These are phyloP conservation scores for Spheniscus humboldti DNA, from an alignment of 2,797 vertebrate species.

Conservation along the genomic window DNA sequence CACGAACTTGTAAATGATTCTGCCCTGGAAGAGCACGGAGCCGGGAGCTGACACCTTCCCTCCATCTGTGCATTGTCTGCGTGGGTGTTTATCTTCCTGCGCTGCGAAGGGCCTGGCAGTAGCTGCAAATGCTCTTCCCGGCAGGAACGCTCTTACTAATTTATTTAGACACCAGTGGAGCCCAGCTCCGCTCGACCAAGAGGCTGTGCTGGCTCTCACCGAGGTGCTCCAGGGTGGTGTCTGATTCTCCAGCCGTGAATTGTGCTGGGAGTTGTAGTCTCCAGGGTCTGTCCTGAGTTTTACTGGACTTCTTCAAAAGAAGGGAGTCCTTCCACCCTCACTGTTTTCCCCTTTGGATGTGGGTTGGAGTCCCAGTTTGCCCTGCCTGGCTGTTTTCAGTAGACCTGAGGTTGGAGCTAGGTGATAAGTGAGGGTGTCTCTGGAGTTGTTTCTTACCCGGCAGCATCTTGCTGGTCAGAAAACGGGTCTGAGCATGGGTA, in stretches of 20 bases:
- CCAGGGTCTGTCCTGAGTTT: not conserved
- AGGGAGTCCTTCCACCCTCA: not conserved
- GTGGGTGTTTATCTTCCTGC: not conserved
- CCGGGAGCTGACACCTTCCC: not conserved
- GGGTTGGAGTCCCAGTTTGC: not conserved
- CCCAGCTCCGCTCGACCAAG: not conserved
- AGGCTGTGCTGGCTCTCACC: not conserved
- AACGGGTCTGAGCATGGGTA: not conserved
- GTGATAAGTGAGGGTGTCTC: not conserved
- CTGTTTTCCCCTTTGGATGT: not conserved
- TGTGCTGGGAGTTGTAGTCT: not conserved
- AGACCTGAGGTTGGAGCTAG: not conserved
- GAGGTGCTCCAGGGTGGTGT: not conserved
- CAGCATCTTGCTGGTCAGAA: not conserved
- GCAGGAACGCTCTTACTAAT: not conserved
- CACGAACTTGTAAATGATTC: not conserved
- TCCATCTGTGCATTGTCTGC: not conserved
- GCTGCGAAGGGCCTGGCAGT: not conserved
- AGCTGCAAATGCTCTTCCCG: not conserved
- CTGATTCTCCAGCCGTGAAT: not conserved
- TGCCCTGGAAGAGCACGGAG: not conserved
- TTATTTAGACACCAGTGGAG: not conserved
- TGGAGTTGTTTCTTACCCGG: not conserved
- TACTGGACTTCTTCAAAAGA: not conserved
- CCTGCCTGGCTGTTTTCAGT: not conserved